Base-by-base conservation (phyloP, 2,888 invertebrate species). In the Tinea pellionella region DNA sequence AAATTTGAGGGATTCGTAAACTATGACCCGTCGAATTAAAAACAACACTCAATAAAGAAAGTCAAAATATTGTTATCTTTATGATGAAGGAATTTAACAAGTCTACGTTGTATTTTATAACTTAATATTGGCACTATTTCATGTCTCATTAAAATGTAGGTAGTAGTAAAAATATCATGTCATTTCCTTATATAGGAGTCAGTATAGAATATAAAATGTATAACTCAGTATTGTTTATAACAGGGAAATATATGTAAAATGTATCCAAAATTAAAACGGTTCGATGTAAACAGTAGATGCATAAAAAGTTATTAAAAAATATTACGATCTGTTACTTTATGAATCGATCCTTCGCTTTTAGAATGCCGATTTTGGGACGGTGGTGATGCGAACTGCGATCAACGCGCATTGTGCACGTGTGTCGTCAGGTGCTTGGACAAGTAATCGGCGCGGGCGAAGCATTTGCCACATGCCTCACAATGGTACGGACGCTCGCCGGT, bases 391-490 rank as follows among this genome's bases (percentile, higher is more conserved):
- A 15, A 4, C 47, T 47, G 47, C 47, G 16, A 16, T 47, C 77
- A 92, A 72, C 92, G 92, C 63, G 90, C 89, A 73, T 91, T 91
- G 82, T 95, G 95, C 68, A 95, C 94, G 86, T 96, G 96, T 32
- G 96, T 96, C 64, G 96, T 96, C 67, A 96, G 90, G 81, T 96
- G 96, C 80, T 96, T 96, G 70, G 95, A 95, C 61, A 96, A 90
- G 73, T 96, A 96, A 77, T 96, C 96, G 60, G 96, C 96, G 59
- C 96, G 89, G 24, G 96, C 96, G 80, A 96, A 96, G 77, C 95
- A 95, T 80, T 96, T 96, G 65, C 95, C 96, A 80, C 96, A 96
- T 77, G 95, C 95, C 79, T 96, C 95, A 85, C 96, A 96, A 77
- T 95, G 95, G 80, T 96, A 96, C 32, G 96, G 96, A 63, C 96